phyloP scores from a whole-genome alignment of 2,113 vertebrate genomes.

The Lophochroa leadbeateri region DNA sequence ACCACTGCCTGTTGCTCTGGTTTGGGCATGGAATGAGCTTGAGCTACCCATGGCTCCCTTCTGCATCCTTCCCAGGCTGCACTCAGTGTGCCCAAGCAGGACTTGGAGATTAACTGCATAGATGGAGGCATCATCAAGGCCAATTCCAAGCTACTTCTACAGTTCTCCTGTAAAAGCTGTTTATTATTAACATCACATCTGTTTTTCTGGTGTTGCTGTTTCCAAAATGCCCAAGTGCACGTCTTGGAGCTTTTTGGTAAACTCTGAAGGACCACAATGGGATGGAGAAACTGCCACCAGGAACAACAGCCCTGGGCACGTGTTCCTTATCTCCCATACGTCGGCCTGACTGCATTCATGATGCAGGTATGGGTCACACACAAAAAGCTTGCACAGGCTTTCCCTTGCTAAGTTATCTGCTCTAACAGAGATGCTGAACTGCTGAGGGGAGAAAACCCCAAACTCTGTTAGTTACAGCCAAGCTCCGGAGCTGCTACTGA shows the following conservation, averaged over 20 bases:
- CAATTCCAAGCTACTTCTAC: not conserved
- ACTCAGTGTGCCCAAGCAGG: not conserved
- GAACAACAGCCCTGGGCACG: not conserved
- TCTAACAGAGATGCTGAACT: not conserved
- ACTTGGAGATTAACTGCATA: slow-evolving; percentile 2
- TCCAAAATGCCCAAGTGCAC: not conserved
- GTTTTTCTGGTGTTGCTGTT: not conserved
- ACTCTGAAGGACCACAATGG: not conserved
- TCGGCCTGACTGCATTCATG: not conserved
- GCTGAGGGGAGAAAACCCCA: not conserved
- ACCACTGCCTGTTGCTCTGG: not conserved
- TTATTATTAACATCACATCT: not conserved
- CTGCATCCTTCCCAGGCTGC: not conserved
- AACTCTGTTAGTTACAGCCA: not conserved
- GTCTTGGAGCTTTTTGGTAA: not conserved
- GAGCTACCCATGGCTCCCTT: not conserved
- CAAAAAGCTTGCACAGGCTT: not conserved
- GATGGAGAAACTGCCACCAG: not conserved
- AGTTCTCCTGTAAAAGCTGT: not conserved
- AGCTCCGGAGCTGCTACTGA: not conserved
- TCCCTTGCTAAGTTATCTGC: not conserved
- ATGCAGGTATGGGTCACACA: not conserved
- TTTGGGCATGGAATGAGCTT: not conserved
- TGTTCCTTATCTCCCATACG: slow-evolving; percentile 35
- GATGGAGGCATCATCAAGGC: slow-evolving; percentile 48